Evolutionary conservation across 1,140 invertebrate species (phyloP).

Genomic region (Micrasema longulum): DNA sequence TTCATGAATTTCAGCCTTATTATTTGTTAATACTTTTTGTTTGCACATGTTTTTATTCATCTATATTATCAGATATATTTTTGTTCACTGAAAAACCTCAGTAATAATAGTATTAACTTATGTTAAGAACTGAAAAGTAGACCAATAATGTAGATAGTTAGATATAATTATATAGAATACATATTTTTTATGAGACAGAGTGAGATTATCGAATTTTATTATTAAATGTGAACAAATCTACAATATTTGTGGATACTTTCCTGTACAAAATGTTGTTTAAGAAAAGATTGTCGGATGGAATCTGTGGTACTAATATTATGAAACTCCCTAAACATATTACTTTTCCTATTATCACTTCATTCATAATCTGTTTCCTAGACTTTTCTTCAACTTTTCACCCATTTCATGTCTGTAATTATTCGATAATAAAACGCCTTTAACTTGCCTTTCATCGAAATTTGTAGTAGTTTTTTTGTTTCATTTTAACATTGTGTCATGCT

Average conservation of each 20-base stretch:
- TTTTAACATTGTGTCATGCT: constrained; percentile 10
- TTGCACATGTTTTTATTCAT: constrained; percentile 17
- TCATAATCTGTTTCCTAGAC: not conserved
- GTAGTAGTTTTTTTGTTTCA: not conserved
- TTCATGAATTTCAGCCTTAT: constrained; percentile 30
- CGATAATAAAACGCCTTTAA: constrained; percentile 22
- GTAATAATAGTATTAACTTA: constrained; percentile 41
- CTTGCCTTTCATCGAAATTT: constrained; percentile 26
- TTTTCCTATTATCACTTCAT: no score
- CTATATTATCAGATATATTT: constrained; percentile 12
- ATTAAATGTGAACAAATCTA: constrained; percentile 35
- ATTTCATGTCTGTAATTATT: constrained; percentile 8
- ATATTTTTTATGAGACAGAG: constrained; percentile 18
- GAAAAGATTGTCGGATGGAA: not conserved
- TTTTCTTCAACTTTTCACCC: not conserved
- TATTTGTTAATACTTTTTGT: constrained; percentile 36
- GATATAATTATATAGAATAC: constrained; percentile 33
- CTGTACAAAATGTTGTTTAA: constrained; percentile 32
- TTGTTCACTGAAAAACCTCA: constrained; percentile 29
- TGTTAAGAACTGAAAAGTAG: constrained; percentile 42
- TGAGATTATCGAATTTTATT: constrained; percentile 37
- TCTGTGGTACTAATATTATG: not conserved
- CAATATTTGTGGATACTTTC: constrained; percentile 35
- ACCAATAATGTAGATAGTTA: constrained; percentile 41
- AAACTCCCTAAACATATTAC: no score